Conservation (phyloP, 2,888 invertebrate genomes). For the Drosophila anceps region DNA sequence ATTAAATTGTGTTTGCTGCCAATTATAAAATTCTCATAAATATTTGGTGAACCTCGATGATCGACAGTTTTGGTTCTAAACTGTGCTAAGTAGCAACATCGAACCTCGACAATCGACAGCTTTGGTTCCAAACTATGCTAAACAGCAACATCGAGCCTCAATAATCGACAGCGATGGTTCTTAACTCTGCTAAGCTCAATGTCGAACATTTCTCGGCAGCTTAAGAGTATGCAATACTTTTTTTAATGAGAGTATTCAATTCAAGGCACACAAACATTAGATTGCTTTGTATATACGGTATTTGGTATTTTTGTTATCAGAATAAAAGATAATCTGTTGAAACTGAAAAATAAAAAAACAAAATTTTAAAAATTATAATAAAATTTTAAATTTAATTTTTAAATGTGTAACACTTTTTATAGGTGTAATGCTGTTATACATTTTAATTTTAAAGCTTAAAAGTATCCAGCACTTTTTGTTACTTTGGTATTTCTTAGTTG, state of each 20-base stretch:
- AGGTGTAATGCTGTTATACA: background rate
- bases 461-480: slow-evolving; percentile 6
- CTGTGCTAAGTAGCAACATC: background rate
- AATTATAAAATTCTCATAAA: background rate
- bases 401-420: too few species aligned
- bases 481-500: background rate
- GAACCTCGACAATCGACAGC: background rate
- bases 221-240: background rate
- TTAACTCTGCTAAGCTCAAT: background rate
- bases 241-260: background rate
- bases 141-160: background rate
- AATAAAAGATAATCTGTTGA: too few species aligned
- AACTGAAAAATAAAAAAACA: background rate
- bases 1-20: too few species aligned
- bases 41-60: background rate
- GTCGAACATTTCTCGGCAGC: background rate
- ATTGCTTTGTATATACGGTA: background rate
- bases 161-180: background rate
- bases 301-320: background rate
- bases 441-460: slow-evolving; percentile 4
- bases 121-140: background rate
- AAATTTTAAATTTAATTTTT: too few species aligned
- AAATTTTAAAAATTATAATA: background rate
- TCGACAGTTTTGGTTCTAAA: background rate
- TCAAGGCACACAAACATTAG: background rate